Conservation (phyloP, 1,140 invertebrate genomes). For the Zophobas morio region DNA sequence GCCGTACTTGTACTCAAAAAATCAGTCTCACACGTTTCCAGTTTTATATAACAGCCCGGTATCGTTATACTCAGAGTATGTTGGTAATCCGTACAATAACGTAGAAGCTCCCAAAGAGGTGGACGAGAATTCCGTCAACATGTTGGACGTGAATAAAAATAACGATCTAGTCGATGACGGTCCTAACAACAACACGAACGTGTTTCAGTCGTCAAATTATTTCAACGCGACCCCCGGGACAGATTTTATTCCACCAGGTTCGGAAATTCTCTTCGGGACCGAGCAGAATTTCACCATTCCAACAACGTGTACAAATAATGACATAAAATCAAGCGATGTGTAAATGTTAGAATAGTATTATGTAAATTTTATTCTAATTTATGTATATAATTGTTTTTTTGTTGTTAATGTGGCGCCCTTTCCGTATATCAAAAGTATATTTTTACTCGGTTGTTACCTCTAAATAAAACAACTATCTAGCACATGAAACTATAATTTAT, state of each 20-base stretch:
- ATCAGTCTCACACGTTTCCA: slow-evolving; percentile 55
- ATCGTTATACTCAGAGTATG: slow-evolving; percentile 70
- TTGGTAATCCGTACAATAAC: slow-evolving; percentile 70
- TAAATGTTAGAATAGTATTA: slow-evolving; percentile 22
- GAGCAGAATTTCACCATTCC: slow-evolving; percentile 49
- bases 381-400: slow-evolving; percentile 31
- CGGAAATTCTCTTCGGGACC: slow-evolving; percentile 72
- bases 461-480: slow-evolving; percentile 31
- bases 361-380: slow-evolving; percentile 29
- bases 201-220: slow-evolving; percentile 69
- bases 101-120: slow-evolving; percentile 13
- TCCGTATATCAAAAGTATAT: slow-evolving; percentile 34
- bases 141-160: slow-evolving; percentile 43
- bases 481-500: neutral
- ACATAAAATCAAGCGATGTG: slow-evolving; percentile 37
- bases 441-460: slow-evolving; percentile 38
- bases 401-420: slow-evolving; percentile 7
- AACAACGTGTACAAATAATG: slow-evolving; percentile 22
- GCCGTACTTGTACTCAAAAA: slow-evolving; percentile 56
- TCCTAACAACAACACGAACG: slow-evolving; percentile 51
- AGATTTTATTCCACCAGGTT: slow-evolving; percentile 69
- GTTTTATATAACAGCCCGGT: slow-evolving; percentile 54
- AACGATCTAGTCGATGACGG: slow-evolving; percentile 20
- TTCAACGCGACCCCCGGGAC: slow-evolving; percentile 70
- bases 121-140: slow-evolving; percentile 2